phyloP scores from a whole-genome alignment of 1,140 invertebrate species.

The Lepidotrigona ventralis region DNA sequence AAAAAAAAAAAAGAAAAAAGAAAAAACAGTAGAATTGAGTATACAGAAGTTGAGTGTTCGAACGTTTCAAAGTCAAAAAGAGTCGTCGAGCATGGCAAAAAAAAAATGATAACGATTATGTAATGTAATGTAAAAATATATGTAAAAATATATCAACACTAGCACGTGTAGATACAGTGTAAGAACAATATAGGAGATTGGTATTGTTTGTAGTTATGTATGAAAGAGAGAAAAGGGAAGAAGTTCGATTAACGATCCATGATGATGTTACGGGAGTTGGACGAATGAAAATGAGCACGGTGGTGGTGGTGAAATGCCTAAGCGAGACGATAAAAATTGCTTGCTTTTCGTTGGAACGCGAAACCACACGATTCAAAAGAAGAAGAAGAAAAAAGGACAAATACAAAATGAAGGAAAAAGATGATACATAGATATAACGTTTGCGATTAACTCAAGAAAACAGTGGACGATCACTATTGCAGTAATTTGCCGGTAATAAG shows the following conservation, averaged over 20 bases:
- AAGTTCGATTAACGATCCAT: not conserved
- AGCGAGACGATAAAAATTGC: constrained; percentile 16
- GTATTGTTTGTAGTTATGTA: too few relatives aligned
- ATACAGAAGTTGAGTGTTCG: too few relatives aligned
- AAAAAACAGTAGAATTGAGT: too few relatives aligned
- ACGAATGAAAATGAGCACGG: not conserved
- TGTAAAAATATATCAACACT: too few relatives aligned
- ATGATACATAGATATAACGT: constrained; percentile 29
- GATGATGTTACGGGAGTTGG: not conserved
- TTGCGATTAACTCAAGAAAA: constrained; percentile 70
- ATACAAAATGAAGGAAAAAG: not conserved
- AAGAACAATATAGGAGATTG: not conserved
- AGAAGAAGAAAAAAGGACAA: constrained; percentile 5
- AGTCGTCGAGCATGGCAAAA: too few relatives aligned
- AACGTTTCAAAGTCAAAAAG: too few relatives aligned
- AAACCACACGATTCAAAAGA: constrained; percentile 35
- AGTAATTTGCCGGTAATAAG: constrained; percentile 55
- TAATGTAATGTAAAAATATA: too few relatives aligned
- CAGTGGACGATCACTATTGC: constrained; percentile 76
- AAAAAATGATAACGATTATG: too few relatives aligned
- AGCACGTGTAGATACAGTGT: not conserved
- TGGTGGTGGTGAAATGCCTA: not conserved
- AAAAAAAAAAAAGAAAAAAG: too few relatives aligned
- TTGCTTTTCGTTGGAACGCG: constrained; percentile 37
- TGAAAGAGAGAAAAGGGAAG: not conserved